Percentiles rank a stretch among this genome's conserved stretches.
phyloP scores from a whole-genome alignment of 2,888 invertebrate species.

The Drosophila macrospina region DNA sequence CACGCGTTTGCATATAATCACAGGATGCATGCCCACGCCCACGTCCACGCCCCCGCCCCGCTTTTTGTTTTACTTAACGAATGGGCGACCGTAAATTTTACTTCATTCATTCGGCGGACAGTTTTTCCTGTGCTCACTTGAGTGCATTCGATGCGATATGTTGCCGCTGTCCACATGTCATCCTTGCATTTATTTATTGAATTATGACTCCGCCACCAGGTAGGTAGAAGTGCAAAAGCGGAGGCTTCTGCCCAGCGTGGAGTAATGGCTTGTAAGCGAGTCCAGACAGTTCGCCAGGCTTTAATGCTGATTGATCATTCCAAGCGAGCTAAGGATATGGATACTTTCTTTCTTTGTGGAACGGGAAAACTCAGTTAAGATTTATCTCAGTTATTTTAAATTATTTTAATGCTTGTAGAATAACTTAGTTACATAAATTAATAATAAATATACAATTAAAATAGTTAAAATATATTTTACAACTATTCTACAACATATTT shows the following conservation, averaged over 20 bases:
- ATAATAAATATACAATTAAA: too few relatives aligned
- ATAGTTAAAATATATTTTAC: too few relatives aligned
- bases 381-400: too few relatives aligned
- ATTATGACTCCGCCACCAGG: slow-evolving; percentile 70
- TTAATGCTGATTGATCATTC: slow-evolving; percentile 59
- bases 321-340: background rate
- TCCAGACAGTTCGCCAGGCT: slow-evolving; percentile 26
- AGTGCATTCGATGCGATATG: slow-evolving; percentile 80
- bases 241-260: slow-evolving; percentile 13
- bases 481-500: too few relatives aligned
- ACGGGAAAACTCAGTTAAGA: background rate
- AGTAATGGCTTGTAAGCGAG: slow-evolving; percentile 51
- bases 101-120: slow-evolving; percentile 66
- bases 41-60: too few relatives aligned
- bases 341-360: background rate
- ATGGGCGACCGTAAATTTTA: slow-evolving; percentile 73
- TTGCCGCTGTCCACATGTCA: slow-evolving; percentile 80
- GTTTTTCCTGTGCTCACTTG: slow-evolving; percentile 59
- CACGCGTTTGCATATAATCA: slow-evolving; percentile 69
- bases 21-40: slow-evolving; percentile 33
- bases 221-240: slow-evolving; percentile 21
- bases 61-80: slow-evolving; percentile 65
- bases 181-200: slow-evolving; percentile 83
- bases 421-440: too few relatives aligned
- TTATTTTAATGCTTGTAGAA: too few relatives aligned